Percentiles rank a stretch among this genome's conserved stretches.
Evolutionary conservation across 2,888 invertebrate species (phyloP).

Genomic region (Arctia plantaginis): DNA sequence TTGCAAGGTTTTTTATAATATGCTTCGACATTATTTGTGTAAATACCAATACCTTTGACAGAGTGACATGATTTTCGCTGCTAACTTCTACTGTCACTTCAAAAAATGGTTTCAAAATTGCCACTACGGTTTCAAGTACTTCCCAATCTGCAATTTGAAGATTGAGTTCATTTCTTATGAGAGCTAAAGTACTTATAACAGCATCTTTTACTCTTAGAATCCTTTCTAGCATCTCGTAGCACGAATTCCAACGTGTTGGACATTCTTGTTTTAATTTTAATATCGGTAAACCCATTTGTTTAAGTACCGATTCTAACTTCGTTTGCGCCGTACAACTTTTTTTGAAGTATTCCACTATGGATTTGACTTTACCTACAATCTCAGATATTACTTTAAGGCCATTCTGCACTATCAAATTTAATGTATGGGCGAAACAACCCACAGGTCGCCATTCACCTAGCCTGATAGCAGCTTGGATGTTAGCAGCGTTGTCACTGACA

Average conservation of each 20-base stretch:
- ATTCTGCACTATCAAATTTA: too few relatives aligned
- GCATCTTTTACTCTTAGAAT: constrained; percentile 38
- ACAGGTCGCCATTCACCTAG: constrained; percentile 15
- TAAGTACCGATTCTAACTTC: constrained; percentile 3
- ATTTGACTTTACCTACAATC: constrained; percentile 5
- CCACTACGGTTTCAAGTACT: constrained; percentile 14
- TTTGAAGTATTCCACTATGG: constrained; percentile 10
- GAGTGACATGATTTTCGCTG: constrained; percentile 30
- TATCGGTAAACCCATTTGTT: constrained; percentile 14
- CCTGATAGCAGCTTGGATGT: constrained; percentile 18
- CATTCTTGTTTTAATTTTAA: constrained; percentile 51
- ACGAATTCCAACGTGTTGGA: constrained; percentile 46
- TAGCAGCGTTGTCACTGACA: constrained; percentile 21
- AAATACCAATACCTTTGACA: not conserved
- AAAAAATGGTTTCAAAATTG: constrained; percentile 36
- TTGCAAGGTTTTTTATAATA: constrained; percentile 10
- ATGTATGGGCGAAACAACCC: constrained; percentile 17
- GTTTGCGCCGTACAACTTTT: constrained; percentile 4
- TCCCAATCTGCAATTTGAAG: constrained; percentile 34
- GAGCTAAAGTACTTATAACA: constrained; percentile 40
- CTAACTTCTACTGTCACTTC: constrained; percentile 42
- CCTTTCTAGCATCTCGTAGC: constrained; percentile 41
- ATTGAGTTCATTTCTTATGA: constrained; percentile 32
- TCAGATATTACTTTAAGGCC: constrained; percentile 11
- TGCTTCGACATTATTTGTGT: not conserved